phyloP scores from a whole-genome alignment of 2,113 vertebrate species.

The Nesoenas mayeri region DNA sequence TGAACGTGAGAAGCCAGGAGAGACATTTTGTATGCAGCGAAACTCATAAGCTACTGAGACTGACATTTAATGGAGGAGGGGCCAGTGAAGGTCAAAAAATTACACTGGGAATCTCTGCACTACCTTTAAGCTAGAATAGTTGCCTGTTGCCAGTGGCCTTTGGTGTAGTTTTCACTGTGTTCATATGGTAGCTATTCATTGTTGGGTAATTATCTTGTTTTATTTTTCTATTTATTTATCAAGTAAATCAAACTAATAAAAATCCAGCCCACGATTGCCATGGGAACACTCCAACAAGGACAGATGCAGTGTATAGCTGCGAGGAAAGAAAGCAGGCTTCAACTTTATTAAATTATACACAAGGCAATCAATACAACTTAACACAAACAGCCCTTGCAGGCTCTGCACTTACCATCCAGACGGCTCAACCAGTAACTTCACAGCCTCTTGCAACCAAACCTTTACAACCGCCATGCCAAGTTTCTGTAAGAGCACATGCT shows the following conservation, averaged over 20 bases:
- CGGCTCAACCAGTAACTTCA: not conserved
- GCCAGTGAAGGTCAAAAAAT: slow-evolving; percentile 22
- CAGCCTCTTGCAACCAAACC: not conserved
- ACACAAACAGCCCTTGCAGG: slow-evolving; percentile 49
- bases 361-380: slow-evolving; percentile 69
- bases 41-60: not conserved
- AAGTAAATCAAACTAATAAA: slow-evolving; percentile 81
- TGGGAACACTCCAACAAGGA: slow-evolving; percentile 74
- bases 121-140: not conserved
- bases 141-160: slow-evolving; percentile 35
- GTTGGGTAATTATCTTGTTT: slow-evolving; percentile 73
- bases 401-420: not conserved
- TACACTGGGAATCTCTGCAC: not conserved
- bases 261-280: slow-evolving; percentile 69
- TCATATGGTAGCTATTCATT: slow-evolving; percentile 72
- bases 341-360: slow-evolving; percentile 65
- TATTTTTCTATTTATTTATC: slow-evolving; percentile 80
- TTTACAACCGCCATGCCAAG: not conserved
- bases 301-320: slow-evolving; percentile 60
- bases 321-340: slow-evolving; percentile 51
- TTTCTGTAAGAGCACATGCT: not conserved
- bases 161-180: slow-evolving; percentile 52
- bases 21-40: not conserved
- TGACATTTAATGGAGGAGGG: not conserved
- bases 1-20: not conserved